These are phyloP conservation scores for Etia nguti DNA, from an alignment of 2,113 vertebrate species.

Conservation along the genomic window DNA sequence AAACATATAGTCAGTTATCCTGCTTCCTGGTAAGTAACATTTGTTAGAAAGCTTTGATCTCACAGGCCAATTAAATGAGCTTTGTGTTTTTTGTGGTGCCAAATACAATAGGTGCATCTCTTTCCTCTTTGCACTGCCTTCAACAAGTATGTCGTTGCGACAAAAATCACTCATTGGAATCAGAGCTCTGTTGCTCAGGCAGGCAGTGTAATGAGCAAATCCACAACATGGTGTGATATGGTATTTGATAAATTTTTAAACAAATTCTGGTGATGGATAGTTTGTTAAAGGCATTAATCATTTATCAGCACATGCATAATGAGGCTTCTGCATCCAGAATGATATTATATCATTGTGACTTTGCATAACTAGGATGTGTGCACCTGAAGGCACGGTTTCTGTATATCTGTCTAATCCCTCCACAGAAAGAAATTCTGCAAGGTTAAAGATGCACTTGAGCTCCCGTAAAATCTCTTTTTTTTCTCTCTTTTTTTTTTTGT, in stretches of 20 bases:
- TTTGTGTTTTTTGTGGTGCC: background rate
- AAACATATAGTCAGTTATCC: slow-evolving; percentile 3
- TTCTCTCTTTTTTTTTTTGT: background rate
- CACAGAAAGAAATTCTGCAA: background rate
- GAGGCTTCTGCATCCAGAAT: background rate
- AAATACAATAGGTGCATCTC: background rate
- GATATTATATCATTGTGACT: background rate
- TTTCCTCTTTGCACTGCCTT: background rate
- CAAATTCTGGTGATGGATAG: slow-evolving; percentile 5
- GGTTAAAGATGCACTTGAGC: background rate
- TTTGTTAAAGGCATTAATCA: slow-evolving; percentile 33
- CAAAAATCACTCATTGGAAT: background rate
- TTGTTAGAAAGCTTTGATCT: slow-evolving; percentile 26
- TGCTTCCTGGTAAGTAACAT: background rate
- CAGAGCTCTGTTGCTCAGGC: background rate
- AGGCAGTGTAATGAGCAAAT: background rate
- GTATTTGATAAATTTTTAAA: slow-evolving; percentile 7
- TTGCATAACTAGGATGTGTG: background rate
- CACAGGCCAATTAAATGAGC: slow-evolving; percentile 33
- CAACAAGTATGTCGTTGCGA: background rate
- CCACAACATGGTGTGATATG: background rate
- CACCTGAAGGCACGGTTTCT: background rate
- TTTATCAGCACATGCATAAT: slow-evolving; percentile 26
- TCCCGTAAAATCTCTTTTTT: background rate
- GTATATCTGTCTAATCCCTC: background rate